Base-by-base conservation (phyloP, 2,888 invertebrate genomes). In the Aphodius granarius region DNA sequence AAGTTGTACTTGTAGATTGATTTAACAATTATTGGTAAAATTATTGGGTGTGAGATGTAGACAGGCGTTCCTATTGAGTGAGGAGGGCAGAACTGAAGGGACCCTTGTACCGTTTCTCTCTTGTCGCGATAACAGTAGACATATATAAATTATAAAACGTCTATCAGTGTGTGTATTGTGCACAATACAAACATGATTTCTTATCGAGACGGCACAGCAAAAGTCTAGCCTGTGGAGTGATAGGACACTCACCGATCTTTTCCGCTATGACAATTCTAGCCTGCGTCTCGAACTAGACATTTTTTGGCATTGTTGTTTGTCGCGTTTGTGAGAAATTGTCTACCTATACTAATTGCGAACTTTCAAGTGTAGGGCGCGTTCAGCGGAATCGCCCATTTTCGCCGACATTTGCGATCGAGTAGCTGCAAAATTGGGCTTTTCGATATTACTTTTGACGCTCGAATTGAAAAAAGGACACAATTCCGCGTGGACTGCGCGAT, bases 121-220 rank as follows among this genome's bases (percentile, higher is more conserved):
- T 43, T 43, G 13, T 13, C n/a, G 65, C 19, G 65, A 65, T 18
- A 65, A 18, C 65, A 19, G 65, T 65, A 18, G 65, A 65, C 17
- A 3, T 65, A 65, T 65, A 68, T 22, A 20, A 68, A 68, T 68
- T 68, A n/a, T 19, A 66, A 66, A 20, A 68, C 21, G n/a, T 68
- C 21, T 68, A 68, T 68, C 68, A 22, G 68, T 18, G n/a, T 21
- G 22, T 22, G 68, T 20, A 18, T 65, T 22, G 68, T 68, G 68
- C 68, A 68, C 68, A 68, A 68, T 21, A 68, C 22, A 68, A 68
- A 68, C 68, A 68, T n/a, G 20, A 68, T 6, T 68, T 20, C 21
- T 68, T 68, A 68, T 68, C 68, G 68, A 68, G 68, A 68, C 68
- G 21, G 68, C 68, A 68, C 68, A 68, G 68, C 68, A n/a, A 68